Conservation (phyloP, 2,113 vertebrate species). For the Lycocorax pyrrhopterus region DNA sequence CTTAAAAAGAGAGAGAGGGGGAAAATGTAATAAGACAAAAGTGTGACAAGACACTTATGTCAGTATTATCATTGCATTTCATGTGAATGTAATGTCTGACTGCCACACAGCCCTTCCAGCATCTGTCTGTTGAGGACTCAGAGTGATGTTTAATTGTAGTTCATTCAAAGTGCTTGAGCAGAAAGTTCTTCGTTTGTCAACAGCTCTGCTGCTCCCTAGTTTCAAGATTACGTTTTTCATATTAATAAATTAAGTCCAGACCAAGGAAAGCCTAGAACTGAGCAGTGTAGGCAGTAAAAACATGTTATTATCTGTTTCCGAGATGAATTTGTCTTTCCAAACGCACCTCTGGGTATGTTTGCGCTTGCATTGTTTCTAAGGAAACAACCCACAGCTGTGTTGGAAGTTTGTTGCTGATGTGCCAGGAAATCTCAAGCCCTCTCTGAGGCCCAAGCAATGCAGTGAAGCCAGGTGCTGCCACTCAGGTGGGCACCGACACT, state of each 20-base stretch:
- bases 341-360: neutral
- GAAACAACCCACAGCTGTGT: neutral
- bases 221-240: conserved; percentile 21
- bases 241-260: conserved; percentile 11
- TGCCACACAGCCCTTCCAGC: neutral
- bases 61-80: neutral
- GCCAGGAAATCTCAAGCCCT: neutral
- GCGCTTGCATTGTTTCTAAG: neutral
- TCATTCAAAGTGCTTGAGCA: neutral
- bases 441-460: neutral
- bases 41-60: conserved; percentile 3
- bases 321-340: neutral
- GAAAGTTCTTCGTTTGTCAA: neutral
- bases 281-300: conserved; percentile 9
- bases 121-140: neutral
- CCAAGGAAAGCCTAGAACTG: neutral
- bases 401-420: neutral
- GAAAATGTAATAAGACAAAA: conserved; percentile 2
- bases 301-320: neutral
- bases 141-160: neutral
- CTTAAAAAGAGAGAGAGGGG: neutral
- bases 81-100: neutral
- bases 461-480: neutral
- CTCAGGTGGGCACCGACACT: neutral
- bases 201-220: neutral